Conservation (phyloP, 2,113 vertebrate species). For the Romanogobio albipinnatus region DNA sequence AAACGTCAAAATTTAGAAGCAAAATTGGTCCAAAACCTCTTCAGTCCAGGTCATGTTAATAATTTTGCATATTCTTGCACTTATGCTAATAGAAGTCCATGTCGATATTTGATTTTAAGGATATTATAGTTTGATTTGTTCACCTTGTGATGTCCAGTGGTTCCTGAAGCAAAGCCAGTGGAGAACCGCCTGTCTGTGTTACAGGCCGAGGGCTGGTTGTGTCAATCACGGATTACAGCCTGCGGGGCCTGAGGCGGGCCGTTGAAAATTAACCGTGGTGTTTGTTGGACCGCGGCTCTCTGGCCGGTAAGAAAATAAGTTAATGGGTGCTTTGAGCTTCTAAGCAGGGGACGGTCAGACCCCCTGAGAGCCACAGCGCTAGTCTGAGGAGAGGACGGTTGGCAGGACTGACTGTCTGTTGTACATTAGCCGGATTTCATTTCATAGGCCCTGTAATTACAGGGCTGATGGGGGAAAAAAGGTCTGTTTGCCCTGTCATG, state of each 20-base stretch:
- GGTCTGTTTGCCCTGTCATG: constrained; percentile 45
- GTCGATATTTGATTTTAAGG: not conserved
- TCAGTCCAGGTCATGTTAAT: not conserved
- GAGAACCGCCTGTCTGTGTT: not conserved
- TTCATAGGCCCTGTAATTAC: constrained; percentile 60
- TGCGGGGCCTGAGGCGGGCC: constrained; percentile 11
- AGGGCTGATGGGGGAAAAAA: constrained; percentile 43
- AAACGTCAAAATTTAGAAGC: not conserved
- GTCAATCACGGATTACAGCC: constrained; percentile 46
- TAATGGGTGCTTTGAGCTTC: constrained; percentile 44
- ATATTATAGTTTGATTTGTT: not conserved
- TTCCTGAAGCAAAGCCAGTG: constrained; percentile 5
- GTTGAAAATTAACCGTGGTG: constrained; percentile 40
- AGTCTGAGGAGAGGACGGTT: constrained; percentile 17
- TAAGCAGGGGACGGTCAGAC: not conserved
- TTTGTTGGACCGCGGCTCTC: constrained; percentile 44
- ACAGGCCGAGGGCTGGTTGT: not conserved
- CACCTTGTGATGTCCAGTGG: not conserved
- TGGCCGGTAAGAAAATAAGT: constrained; percentile 51
- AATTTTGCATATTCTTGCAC: not conserved
- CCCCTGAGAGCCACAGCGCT: not conserved
- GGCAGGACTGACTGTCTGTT: constrained; percentile 55
- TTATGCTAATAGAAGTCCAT: not conserved
- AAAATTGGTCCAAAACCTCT: not conserved
- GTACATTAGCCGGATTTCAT: constrained; percentile 59